A percentile compares a stretch with the other conserved stretches of the same genome.
Conservation (phyloP, 1,140 invertebrate genomes). For the Macrobrachium nipponense region DNA sequence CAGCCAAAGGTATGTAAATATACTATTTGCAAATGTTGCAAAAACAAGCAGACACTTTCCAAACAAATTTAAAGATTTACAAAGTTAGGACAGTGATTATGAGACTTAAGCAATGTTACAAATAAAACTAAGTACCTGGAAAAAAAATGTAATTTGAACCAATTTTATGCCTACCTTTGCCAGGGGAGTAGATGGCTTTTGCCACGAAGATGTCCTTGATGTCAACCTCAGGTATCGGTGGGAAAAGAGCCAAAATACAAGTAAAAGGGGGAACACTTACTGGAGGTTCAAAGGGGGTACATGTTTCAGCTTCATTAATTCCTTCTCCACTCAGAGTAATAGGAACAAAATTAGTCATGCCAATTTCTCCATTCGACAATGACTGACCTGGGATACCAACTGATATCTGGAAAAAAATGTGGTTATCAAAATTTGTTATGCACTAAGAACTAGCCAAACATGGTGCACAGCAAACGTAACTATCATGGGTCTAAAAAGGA, state of each 20-base stretch:
- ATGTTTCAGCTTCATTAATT: background rate
- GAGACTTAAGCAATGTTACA: background rate
- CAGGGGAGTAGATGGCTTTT: conserved; percentile 27
- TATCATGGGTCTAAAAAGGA: no score
- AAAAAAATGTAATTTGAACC: background rate
- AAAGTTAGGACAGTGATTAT: no score
- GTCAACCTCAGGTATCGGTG: conserved; percentile 27
- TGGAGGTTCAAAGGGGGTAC: conserved; percentile 5
- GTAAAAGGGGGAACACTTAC: conserved; percentile 35
- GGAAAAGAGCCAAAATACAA: conserved; percentile 20
- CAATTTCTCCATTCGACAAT: conserved; percentile 28
- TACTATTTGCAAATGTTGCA: no score
- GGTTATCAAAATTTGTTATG: no score
- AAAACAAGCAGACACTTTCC: no score
- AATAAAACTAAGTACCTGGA: background rate
- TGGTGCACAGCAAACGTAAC: no score
- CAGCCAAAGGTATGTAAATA: no score
- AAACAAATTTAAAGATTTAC: no score
- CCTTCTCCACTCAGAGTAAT: conserved; percentile 29
- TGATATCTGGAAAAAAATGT: conserved; percentile 28
- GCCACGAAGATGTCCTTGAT: conserved; percentile 29
- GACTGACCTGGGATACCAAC: conserved; percentile 17
- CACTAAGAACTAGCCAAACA: no score
- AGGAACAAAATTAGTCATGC: conserved; percentile 16
- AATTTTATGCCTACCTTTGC: conserved; percentile 27